Evolutionary conservation across 2,113 vertebrate genomes (phyloP).

Genomic region (Zeus faber): DNA sequence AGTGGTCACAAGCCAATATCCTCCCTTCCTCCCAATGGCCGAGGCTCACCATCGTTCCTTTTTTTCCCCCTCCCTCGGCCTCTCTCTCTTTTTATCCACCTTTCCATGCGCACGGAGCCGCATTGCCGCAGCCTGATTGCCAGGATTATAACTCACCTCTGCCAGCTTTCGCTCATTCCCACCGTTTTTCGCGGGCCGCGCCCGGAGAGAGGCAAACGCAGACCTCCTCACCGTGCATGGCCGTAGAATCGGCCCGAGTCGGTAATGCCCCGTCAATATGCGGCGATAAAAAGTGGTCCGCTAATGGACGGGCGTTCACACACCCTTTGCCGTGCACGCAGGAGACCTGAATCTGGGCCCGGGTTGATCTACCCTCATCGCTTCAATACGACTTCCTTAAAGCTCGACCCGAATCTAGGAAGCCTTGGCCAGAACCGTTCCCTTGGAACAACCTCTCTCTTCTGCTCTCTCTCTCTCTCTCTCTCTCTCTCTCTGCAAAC

Average conservation of each 20-base stretch:
- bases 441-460: conserved; percentile 43
- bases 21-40: conserved; percentile 33
- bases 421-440: conserved; percentile 46
- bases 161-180: conserved; percentile 45
- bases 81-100: conserved; percentile 36
- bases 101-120: conserved; percentile 48
- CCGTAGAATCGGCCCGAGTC: no score
- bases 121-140: conserved; percentile 26
- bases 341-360: conserved; percentile 24
- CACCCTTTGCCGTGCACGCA: conserved; percentile 28
- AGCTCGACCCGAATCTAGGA: conserved; percentile 42
- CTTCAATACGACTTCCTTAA: conserved; percentile 29
- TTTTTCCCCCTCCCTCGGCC: background rate
- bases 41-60: conserved; percentile 27
- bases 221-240: no score
- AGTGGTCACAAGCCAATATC: conserved; percentile 42
- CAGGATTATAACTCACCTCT: conserved; percentile 40
- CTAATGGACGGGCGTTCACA: background rate
- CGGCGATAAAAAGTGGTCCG: background rate
- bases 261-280: no score
- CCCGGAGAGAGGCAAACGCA: conserved; percentile 22
- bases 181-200: conserved; percentile 26
- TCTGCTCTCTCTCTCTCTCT: conserved; percentile 15
- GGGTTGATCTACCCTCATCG: conserved; percentile 35
- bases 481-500: conserved; percentile 15